phyloP scores from a whole-genome alignment of 2,113 vertebrate species.

The Argyrosomus japonicus region DNA sequence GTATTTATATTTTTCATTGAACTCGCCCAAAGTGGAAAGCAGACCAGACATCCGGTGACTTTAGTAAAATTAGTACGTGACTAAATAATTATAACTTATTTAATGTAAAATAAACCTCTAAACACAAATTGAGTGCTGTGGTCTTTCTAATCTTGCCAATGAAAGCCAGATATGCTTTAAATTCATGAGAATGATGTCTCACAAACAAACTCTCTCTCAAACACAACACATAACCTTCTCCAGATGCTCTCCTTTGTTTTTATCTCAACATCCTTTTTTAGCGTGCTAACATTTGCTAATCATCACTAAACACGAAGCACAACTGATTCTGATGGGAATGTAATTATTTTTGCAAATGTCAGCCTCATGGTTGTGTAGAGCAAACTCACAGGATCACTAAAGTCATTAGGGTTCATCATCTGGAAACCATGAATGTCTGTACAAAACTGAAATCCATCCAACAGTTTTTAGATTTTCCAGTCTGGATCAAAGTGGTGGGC shows the following conservation, averaged over 20 bases:
- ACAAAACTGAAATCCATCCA: no score
- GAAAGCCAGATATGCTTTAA: not conserved
- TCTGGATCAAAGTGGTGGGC: no score
- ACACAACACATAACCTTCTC: not conserved
- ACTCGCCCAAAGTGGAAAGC: not conserved
- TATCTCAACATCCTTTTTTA: not conserved
- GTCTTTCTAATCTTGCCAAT: not conserved
- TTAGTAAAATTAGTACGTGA: not conserved
- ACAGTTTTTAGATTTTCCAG: no score
- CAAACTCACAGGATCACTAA: not conserved
- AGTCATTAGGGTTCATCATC: not conserved
- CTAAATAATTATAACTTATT: not conserved
- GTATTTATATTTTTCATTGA: constrained; percentile 8
- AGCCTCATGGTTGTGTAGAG: not conserved
- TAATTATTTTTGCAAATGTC: not conserved
- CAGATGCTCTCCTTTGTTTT: not conserved
- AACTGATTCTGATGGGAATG: not conserved
- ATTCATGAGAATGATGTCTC: not conserved
- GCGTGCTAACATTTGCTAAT: not conserved
- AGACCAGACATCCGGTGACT: not conserved
- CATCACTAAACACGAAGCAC: not conserved
- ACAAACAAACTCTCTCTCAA: not conserved
- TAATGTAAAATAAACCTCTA: not conserved
- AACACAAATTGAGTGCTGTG: not conserved
- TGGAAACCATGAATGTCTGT: not conserved